Conservation (phyloP, 2,113 vertebrate genomes). For the Caloenas nicobarica region DNA sequence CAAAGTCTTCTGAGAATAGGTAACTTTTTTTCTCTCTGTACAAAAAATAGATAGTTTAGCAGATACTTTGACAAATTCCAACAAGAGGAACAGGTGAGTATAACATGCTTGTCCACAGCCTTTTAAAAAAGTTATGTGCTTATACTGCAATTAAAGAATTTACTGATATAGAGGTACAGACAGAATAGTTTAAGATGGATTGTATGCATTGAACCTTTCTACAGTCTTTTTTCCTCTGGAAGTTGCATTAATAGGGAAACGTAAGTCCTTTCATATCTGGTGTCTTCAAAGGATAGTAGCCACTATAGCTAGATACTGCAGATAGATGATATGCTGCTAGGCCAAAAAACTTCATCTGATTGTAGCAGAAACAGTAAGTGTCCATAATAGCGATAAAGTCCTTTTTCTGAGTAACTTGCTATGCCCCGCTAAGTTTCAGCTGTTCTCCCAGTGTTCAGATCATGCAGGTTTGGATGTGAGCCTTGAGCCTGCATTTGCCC, state of each 20-base stretch:
- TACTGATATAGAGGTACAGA: background rate
- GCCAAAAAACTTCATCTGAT: background rate
- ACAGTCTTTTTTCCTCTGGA: background rate
- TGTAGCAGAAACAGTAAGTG: background rate
- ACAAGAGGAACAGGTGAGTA: background rate
- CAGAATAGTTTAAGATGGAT: background rate
- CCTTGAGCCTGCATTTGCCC: background rate
- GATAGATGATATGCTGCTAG: background rate
- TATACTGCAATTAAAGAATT: background rate
- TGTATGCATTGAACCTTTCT: background rate
- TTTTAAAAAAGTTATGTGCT: background rate
- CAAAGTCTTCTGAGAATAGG: background rate
- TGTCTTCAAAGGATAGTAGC: background rate
- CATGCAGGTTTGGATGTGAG: background rate
- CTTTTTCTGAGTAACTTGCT: background rate
- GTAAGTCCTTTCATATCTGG: background rate
- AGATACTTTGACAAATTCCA: background rate
- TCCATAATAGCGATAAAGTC: fast-evolving
- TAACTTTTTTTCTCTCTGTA: background rate
- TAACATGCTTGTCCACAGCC: background rate
- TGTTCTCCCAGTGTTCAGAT: background rate
- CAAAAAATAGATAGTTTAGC: background rate
- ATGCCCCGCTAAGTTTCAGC: background rate
- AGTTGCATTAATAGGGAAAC: background rate
- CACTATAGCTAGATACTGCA: background rate